Evolutionary conservation across 2,113 vertebrate genomes (phyloP).

Genomic region (Nycticryphes semicollaris): DNA sequence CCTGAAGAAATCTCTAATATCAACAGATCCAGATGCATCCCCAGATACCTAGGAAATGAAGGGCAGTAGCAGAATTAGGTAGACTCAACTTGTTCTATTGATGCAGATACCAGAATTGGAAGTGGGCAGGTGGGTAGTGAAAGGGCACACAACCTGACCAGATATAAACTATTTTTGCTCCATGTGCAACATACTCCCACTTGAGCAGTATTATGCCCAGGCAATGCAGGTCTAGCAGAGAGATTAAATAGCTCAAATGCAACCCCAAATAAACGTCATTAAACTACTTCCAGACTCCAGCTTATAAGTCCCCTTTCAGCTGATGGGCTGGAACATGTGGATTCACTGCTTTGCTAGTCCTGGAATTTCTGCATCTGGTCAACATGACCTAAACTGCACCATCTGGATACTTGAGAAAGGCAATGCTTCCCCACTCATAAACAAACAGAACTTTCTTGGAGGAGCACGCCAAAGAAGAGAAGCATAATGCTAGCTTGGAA

Average conservation of each 20-base stretch:
- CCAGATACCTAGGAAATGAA: not conserved
- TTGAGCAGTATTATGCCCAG: not conserved
- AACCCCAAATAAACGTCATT: not conserved
- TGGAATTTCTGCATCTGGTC: slow-evolving; percentile 27
- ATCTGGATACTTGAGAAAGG: slow-evolving; percentile 33
- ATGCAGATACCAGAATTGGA: not conserved
- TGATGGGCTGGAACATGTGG: not conserved
- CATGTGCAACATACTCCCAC: not conserved
- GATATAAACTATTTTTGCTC: not conserved
- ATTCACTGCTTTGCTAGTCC: not conserved
- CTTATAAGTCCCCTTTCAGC: not conserved
- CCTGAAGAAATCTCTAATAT: not conserved
- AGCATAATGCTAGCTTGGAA: not conserved
- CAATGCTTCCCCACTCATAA: not conserved
- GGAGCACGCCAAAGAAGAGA: not conserved
- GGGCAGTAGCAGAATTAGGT: not conserved
- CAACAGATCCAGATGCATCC: not conserved
- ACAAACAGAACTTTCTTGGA: not conserved
- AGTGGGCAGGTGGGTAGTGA: not conserved
- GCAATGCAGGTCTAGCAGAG: not conserved
- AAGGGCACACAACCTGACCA: not conserved
- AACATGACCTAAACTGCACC: slow-evolving; percentile 31
- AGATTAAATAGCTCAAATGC: not conserved
- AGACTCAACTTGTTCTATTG: not conserved
- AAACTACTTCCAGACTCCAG: not conserved